Percentiles rank a stretch among this genome's conserved stretches.
Conservation (phyloP, 2,113 vertebrate genomes). For the Nesoenas mayeri region DNA sequence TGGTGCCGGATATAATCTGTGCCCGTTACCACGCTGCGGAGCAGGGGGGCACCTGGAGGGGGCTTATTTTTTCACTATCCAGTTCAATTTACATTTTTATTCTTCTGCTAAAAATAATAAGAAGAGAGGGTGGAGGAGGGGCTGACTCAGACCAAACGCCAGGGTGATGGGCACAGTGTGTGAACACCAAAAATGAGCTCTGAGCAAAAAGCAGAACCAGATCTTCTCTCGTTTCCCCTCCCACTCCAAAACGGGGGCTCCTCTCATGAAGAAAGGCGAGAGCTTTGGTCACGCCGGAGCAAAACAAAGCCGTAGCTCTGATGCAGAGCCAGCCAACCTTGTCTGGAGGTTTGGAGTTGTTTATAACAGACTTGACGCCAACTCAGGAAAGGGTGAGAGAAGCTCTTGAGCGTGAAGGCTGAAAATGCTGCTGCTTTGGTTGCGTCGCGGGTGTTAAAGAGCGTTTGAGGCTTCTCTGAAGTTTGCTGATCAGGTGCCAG, state of each 20-base stretch:
- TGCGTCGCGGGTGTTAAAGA: fast-evolving
- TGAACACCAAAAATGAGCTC: neutral
- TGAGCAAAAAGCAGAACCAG: conserved; percentile 2
- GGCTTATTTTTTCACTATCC: neutral
- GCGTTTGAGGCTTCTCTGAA: neutral
- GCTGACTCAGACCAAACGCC: neutral
- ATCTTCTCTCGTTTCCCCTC: neutral
- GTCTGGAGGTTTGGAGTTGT: neutral
- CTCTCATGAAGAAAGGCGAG: neutral
- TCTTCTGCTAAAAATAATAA: conserved; percentile 30
- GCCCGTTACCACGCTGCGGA: neutral
- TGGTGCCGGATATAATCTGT: conserved; percentile 52
- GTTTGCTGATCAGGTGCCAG: neutral
- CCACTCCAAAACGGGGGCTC: neutral
- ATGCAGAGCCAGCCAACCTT: neutral
- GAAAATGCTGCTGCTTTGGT: neutral
- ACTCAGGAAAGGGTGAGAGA: neutral
- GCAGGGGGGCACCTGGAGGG: conserved; percentile 50
- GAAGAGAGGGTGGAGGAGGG: neutral
- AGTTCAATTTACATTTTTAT: conserved; percentile 61
- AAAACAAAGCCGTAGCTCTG: neutral
- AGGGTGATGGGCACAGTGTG: neutral
- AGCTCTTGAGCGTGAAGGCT: neutral
- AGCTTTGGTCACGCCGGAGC: neutral
- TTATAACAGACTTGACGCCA: fast-evolving